Evolutionary conservation across 1,140 invertebrate genomes (phyloP).

Genomic region (Scaptomyza pallida): DNA sequence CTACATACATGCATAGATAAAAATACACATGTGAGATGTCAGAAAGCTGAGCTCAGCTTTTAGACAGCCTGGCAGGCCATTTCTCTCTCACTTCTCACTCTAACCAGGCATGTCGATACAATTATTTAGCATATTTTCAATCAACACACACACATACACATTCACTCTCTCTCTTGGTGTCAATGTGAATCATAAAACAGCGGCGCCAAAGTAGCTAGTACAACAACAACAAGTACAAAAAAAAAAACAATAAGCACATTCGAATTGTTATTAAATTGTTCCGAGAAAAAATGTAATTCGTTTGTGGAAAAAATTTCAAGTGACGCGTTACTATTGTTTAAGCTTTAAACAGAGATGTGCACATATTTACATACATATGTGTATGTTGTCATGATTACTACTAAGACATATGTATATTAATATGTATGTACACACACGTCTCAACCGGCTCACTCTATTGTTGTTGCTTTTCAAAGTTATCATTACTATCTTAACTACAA

Average conservation of each 20-base stretch:
- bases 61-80: slow-evolving; percentile 10
- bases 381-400: not conserved
- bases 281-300: slow-evolving; percentile 13
- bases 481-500: not conserved
- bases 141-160: slow-evolving; percentile 34
- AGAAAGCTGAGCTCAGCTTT: slow-evolving; percentile 38
- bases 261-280: slow-evolving; percentile 23
- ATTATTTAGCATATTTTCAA: slow-evolving; percentile 75
- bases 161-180: slow-evolving; percentile 10
- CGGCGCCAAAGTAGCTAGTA: slow-evolving; percentile 19
- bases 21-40: slow-evolving; percentile 14
- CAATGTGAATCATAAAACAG: slow-evolving; percentile 36
- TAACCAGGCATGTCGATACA: slow-evolving; percentile 43
- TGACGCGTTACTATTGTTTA: not conserved
- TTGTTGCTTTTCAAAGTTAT: not conserved
- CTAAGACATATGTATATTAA: not conserved
- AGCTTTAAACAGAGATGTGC: no score
- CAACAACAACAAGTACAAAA: slow-evolving; percentile 13
- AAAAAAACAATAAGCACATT: slow-evolving; percentile 17
- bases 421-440: no score
- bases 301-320: not conserved
- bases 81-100: not conserved
- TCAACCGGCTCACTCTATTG: not conserved
- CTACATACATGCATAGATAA: slow-evolving; percentile 6
- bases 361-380: not conserved